Conservation (phyloP, 2,888 invertebrate species). For the Amiota mariae region DNA sequence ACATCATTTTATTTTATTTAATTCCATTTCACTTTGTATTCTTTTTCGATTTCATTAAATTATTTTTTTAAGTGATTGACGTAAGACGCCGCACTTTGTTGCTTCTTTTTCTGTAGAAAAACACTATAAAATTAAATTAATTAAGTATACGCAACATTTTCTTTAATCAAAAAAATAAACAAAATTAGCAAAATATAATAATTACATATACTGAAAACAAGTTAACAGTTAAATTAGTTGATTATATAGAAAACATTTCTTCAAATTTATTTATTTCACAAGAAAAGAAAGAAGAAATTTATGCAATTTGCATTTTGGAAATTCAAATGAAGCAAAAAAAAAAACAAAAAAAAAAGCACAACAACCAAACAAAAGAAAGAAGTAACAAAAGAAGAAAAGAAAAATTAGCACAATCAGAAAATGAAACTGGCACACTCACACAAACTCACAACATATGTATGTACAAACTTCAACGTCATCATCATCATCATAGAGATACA, state of each 20-base stretch:
- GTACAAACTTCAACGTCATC: too few relatives aligned
- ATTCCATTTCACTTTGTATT: slow-evolving; percentile 40
- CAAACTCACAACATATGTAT: too few relatives aligned
- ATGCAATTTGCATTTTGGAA: slow-evolving; percentile 19
- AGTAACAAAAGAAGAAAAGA: neutral
- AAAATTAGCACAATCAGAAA: slow-evolving; percentile 29
- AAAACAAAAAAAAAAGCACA: too few relatives aligned
- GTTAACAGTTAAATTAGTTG: too few relatives aligned
- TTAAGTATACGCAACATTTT: slow-evolving; percentile 20
- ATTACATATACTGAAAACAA: too few relatives aligned
- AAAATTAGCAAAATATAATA: too few relatives aligned
- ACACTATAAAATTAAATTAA: neutral
- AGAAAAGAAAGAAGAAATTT: neutral
- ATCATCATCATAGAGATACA: too few relatives aligned
- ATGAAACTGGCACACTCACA: slow-evolving; percentile 18
- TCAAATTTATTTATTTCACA: neutral
- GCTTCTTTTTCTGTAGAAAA: slow-evolving; percentile 23
- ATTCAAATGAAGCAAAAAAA: neutral
- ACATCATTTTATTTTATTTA: neutral
- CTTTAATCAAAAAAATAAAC: too few relatives aligned
- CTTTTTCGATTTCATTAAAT: neutral
- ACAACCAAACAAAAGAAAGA: neutral
- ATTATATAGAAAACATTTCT: too few relatives aligned
- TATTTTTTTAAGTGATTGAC: too few relatives aligned
- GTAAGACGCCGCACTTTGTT: too few relatives aligned